Conservation (phyloP, 1,140 invertebrate species). For the Antheraea pernyi region DNA sequence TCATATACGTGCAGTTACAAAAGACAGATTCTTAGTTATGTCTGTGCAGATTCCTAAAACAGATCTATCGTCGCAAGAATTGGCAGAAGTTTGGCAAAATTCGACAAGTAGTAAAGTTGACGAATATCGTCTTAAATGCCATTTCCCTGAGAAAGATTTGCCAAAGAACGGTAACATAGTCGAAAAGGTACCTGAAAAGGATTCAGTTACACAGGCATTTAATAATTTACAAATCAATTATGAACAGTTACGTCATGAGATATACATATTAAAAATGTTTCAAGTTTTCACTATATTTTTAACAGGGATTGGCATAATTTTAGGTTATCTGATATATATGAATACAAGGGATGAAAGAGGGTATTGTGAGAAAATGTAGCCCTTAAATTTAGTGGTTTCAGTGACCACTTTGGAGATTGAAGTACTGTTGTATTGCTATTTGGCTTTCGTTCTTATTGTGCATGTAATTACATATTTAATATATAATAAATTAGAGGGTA, state of each 20-base stretch:
- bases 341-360: constrained; percentile 36
- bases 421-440: background rate
- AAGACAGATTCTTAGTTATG: constrained; percentile 73
- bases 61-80: constrained; percentile 56
- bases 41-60: constrained; percentile 63
- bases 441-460: constrained; percentile 20
- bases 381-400: constrained; percentile 44
- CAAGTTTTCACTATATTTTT: constrained; percentile 52
- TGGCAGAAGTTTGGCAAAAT: constrained; percentile 68
- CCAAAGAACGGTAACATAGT: constrained; percentile 50
- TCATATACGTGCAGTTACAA: constrained; percentile 54
- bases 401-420: constrained; percentile 39
- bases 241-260: constrained; percentile 45
- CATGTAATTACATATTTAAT: constrained; percentile 43
- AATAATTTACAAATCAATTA: constrained; percentile 59
- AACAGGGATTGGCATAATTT: constrained; percentile 41
- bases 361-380: constrained; percentile 63
- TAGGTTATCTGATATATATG: constrained; percentile 55
- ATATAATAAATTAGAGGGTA: constrained; percentile 37
- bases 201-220: constrained; percentile 48
- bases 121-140: constrained; percentile 70
- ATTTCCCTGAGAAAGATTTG: constrained; percentile 58
- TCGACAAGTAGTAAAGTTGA: constrained; percentile 63
- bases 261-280: constrained; percentile 49
- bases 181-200: constrained; percentile 45